Base-by-base conservation (phyloP, 2,113 vertebrate species). In the Epinephelus moara region DNA sequence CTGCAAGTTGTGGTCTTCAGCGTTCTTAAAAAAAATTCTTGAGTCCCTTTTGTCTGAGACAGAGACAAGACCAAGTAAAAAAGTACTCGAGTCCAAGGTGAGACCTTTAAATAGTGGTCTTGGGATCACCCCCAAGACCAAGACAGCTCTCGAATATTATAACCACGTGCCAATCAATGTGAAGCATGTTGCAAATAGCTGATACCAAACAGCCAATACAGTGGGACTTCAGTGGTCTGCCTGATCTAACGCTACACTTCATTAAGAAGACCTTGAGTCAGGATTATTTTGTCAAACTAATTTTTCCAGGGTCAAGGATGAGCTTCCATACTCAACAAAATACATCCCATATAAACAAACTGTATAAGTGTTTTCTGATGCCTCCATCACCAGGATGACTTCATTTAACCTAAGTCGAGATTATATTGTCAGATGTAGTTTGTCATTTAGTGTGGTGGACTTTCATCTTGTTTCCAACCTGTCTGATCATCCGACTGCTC, bases 251-350 rank as follows among this genome's bases (percentile, higher is more conserved):
- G 4, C 15, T 42, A 10, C 27, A 47, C 47, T 21, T 68, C 5
- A 33, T 49, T 21, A 9, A 62, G 30, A 18, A 19, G 21, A 40
- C 59, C 21, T 25, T 40, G 14, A 75, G 27, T 52, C 45, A 18
- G 50, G 53, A 70, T 52, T 40, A 50, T 23, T 23, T 57, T 0
- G 40, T 59, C 53, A 37, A 50, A 42, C 30, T 62, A 52, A 15
- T 23, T 12, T 69, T 60, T 60, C 40, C 15, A 23, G 40, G 56
- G 45, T 79, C 76, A 62, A 53, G 30, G 25, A 60, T 57, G 40
- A 69, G 64, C 56, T 52, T 40, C 17, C n/a, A 53, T 25, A 53
- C 14, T 49, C 7, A 17, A 2, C 1, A 18, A 57, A 25, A 78
- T 50, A 23, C 2, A 2, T 23, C 27, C 40, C 5, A 15, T 25